Evolutionary conservation across 2,797 vertebrate genomes (phyloP).

Genomic region (Rhinophrynus dorsalis): DNA sequence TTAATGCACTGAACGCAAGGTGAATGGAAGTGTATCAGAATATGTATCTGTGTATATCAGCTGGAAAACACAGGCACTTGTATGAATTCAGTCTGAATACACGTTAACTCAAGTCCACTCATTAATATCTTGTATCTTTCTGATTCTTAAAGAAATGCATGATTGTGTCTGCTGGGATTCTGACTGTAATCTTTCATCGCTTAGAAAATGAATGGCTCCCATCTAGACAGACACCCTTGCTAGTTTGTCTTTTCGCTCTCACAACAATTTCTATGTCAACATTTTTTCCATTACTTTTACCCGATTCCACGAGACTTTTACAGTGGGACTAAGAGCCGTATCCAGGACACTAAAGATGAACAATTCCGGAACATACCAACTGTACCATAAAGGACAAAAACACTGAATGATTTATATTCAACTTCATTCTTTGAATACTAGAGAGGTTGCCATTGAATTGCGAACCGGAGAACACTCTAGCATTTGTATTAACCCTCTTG

Average conservation of each 20-base stretch:
- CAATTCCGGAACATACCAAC: too few relatives aligned
- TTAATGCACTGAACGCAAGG: conserved; percentile 31
- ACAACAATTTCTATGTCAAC: not conserved
- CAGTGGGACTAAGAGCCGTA: too few relatives aligned
- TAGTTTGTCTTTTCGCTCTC: not conserved
- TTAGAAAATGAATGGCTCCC: not conserved
- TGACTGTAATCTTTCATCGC: not conserved
- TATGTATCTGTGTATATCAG: conserved; percentile 26
- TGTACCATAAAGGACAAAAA: too few relatives aligned
- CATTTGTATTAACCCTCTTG: too few relatives aligned
- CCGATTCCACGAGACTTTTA: too few relatives aligned
- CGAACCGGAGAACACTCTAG: too few relatives aligned
- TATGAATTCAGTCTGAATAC: conserved; percentile 36
- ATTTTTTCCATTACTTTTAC: too few relatives aligned
- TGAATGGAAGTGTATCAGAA: conserved; percentile 26
- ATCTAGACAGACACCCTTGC: not conserved
- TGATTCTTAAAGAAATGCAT: not conserved
- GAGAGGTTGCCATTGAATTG: too few relatives aligned
- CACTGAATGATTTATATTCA: too few relatives aligned
- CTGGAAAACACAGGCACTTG: not conserved
- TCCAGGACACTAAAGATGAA: too few relatives aligned
- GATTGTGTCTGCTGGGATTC: too few relatives aligned
- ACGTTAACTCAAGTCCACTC: conserved; percentile 6
- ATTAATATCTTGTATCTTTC: conserved; percentile 2
- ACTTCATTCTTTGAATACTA: too few relatives aligned